phyloP scores from a whole-genome alignment of 2,888 invertebrate species.

The Ectemnius continuus region DNA sequence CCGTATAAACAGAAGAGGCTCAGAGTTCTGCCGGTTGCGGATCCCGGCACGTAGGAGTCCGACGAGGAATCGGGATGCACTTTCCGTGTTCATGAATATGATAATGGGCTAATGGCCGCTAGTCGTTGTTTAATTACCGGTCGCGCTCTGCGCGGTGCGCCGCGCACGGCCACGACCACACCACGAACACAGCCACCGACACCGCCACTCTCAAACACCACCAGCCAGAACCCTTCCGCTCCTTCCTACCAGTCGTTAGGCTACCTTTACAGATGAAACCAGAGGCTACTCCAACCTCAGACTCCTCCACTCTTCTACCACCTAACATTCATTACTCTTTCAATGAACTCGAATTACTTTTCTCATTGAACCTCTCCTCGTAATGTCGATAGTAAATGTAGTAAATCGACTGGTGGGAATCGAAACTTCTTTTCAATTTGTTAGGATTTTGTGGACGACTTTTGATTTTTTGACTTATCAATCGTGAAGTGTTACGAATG shows the following conservation, averaged over 20 bases:
- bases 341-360: too few species aligned
- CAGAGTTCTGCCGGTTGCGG: slow-evolving; percentile 14
- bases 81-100: slow-evolving; percentile 78
- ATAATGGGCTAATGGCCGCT: slow-evolving; percentile 77
- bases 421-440: too few species aligned
- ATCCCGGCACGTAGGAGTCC: slow-evolving; percentile 44
- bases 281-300: too few species aligned
- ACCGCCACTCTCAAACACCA: neutral
- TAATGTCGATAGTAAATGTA: too few species aligned
- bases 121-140: slow-evolving; percentile 77
- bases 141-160: slow-evolving; percentile 56
- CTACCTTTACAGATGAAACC: neutral
- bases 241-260: slow-evolving; percentile 24
- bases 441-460: too few species aligned
- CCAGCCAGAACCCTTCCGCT: slow-evolving; percentile 3
- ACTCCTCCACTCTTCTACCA: too few species aligned
- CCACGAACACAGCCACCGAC: slow-evolving; percentile 44
- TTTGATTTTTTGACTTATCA: too few species aligned
- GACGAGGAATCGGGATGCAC: slow-evolving; percentile 75
- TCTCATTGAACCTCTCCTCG: too few species aligned
- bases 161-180: slow-evolving; percentile 60
- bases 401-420: too few species aligned
- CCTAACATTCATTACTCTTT: too few species aligned
- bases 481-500: too few species aligned
- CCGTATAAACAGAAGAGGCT: slow-evolving; percentile 38